Evolutionary conservation across 2,888 invertebrate species (phyloP).

Genomic region (Lymantria dispar): DNA sequence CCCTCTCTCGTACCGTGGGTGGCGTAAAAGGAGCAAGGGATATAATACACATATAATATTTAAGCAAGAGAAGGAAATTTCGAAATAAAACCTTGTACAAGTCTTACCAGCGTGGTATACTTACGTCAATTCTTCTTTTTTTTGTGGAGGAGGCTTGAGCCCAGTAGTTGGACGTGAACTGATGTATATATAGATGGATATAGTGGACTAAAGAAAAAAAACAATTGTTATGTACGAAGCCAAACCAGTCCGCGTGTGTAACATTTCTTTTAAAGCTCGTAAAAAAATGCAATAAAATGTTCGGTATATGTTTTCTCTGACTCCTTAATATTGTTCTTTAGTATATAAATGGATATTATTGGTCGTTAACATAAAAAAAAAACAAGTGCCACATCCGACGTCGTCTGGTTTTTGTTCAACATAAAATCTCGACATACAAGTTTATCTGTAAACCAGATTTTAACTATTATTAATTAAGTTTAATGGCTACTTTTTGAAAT

Average conservation of each 20-base stretch:
- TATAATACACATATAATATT: no score
- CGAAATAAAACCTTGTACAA: no score
- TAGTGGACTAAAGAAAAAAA: no score
- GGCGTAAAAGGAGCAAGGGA: no score
- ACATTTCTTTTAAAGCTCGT: neutral
- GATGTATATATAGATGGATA: no score
- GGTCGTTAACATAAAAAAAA: slow-evolving; percentile 11
- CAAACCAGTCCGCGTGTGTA: neutral
- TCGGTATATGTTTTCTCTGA: slow-evolving; percentile 5
- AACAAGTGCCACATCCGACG: slow-evolving; percentile 14
- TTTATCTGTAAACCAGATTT: neutral
- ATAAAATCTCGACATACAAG: neutral
- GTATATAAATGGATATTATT: slow-evolving; percentile 8
- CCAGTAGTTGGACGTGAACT: no score
- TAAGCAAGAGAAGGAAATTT: no score
- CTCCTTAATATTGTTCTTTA: slow-evolving; percentile 10
- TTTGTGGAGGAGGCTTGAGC: no score
- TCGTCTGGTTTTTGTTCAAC: slow-evolving; percentile 5
- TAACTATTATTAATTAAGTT: neutral
- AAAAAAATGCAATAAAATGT: slow-evolving; percentile 5
- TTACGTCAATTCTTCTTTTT: no score
- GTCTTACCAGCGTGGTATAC: no score
- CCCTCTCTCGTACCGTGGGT: no score
- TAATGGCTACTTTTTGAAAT: neutral
- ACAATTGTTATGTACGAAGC: no score